Base-by-base conservation (phyloP, 2,888 invertebrate genomes). In the Acleris laterana region DNA sequence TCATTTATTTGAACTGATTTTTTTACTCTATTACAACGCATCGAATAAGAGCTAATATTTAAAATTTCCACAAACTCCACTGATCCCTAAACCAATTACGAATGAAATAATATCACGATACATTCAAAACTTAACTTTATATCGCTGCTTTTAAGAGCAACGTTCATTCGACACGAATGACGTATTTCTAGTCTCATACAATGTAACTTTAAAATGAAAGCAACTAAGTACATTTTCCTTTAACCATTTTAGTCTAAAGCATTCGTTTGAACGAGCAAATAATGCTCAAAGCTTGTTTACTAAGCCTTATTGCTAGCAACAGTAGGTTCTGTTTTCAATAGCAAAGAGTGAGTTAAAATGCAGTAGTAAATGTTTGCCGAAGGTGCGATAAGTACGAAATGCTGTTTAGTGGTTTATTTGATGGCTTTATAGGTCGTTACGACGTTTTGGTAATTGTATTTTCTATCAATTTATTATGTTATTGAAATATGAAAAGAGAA, bases 351-450 rank as follows among this genome's bases (percentile, higher is more conserved):
- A 17, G 17, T 19, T 5, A 20, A 53, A 53, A 38, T 38, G 42
- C 51, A 58, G 46, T 17, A 17, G 46, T 28, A 13, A 11, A 11
- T 58, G 68, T 74, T 74, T 71, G 63, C 65, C 20, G 1, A 71
- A 68, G 69, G 70, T 62, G 71, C 69, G 63, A 56, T 50, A 52
- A 71, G 63, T 63, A 69, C 70, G 69, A 70, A 73, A 71, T 69
- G 72, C 71, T 73, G 72, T 72, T 73, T 73, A 53, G 64, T 70
- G 38, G 67, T 71, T 68, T 70, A 72, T 70, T 58, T 38, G 63
- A 28, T 52, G 63, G 60, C 50, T 58, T 32, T 52, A 38, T 53
- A 46, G 52, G 20, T 28, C 28, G 16, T 50, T 16, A 50, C 44
- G 51, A 46, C 57, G 44, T 63, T 22, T 38, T 1, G 13, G 38